Evolutionary conservation across 2,888 invertebrate species (phyloP).

Genomic region (Orchestes rusci): DNA sequence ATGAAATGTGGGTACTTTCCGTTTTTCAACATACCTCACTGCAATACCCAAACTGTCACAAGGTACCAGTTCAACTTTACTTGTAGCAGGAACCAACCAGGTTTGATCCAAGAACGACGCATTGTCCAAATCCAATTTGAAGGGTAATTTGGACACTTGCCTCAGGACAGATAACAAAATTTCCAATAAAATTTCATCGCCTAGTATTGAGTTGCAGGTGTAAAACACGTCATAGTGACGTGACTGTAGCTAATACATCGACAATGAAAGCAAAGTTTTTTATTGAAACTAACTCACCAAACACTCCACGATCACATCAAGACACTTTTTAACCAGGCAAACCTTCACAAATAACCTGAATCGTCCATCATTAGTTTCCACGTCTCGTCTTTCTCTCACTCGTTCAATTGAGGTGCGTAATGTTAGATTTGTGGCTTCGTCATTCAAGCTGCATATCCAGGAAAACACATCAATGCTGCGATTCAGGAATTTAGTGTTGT

Average conservation of each 20-base stretch:
- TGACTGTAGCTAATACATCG: conserved; percentile 26
- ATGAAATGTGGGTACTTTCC: too few species aligned
- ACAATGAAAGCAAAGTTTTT: too few species aligned
- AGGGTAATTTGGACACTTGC: conserved; percentile 48
- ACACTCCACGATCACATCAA: conserved; percentile 49
- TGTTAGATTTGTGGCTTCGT: conserved; percentile 33
- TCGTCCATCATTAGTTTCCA: conserved; percentile 44
- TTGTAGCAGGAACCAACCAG: conserved; percentile 53
- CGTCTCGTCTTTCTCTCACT: conserved; percentile 41
- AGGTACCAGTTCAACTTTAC: conserved; percentile 54
- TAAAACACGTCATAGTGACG: conserved; percentile 33
- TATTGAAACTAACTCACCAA: conserved; percentile 41
- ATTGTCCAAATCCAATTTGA: conserved; percentile 50
- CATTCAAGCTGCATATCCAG: conserved; percentile 49
- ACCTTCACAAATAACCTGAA: conserved; percentile 47
- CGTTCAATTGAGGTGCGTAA: conserved; percentile 45
- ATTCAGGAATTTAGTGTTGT: conserved; percentile 41
- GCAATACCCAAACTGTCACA: conserved; percentile 55
- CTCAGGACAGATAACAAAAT: conserved; percentile 51
- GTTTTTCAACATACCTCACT: too few species aligned
- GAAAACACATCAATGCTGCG: conserved; percentile 47
- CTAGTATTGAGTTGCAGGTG: conserved; percentile 46
- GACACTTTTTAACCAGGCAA: conserved; percentile 47
- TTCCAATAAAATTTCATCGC: conserved; percentile 56
- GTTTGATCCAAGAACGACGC: conserved; percentile 55